Evolutionary conservation across 2,797 vertebrate species (phyloP), one percentile per base, ranked within the genome.

Genomic region (Poeciliopsis paucimaculata): DNA sequence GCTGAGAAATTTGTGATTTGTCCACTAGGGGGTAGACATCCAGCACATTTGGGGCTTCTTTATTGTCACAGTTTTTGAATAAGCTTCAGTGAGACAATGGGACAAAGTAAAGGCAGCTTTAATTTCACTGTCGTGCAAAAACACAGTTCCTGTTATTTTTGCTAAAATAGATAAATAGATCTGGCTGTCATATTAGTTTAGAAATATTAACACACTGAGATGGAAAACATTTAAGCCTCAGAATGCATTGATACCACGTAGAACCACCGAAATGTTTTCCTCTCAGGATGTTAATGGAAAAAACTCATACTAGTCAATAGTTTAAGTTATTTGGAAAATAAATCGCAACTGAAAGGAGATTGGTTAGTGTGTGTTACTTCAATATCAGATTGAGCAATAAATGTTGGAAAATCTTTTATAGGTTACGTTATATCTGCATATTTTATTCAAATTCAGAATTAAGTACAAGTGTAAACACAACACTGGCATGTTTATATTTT

Each of bases 1-100:
- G 46, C 23, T 64, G 45, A 79, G 85, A 80, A 92, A 79, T 94
- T 77, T 87, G 28, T n/a, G 9, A 78, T 91, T 79, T 73, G 80
- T 88, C 95, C 96, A 95, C 95, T 91, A 95, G 95, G 89, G 94
- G 95, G 95, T 90, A 95, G 94, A 90, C 92, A 91, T 88, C 93
- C 91, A 91, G 92, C 94, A 90, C 74, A 82, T 87, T 87, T 75
- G n/a, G 55, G 18, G 16, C 11, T 64, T 80, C 51, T 57, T 60
- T 60, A 64, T 43, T 80, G 84, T 78, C 81, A 78, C 39, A 41
- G 60, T 73, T 18, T 74, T 78, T 86, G 73, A 81, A 86, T 84
- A 43, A 57, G 66, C 81, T 86, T 87, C 77, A 82, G 36, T 16
- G 64, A 88, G 75, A 81, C 80, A 87, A 80, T 20, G 0, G 39